phyloP scores from a whole-genome alignment of 2,113 vertebrate genomes.

The Abramis brama region DNA sequence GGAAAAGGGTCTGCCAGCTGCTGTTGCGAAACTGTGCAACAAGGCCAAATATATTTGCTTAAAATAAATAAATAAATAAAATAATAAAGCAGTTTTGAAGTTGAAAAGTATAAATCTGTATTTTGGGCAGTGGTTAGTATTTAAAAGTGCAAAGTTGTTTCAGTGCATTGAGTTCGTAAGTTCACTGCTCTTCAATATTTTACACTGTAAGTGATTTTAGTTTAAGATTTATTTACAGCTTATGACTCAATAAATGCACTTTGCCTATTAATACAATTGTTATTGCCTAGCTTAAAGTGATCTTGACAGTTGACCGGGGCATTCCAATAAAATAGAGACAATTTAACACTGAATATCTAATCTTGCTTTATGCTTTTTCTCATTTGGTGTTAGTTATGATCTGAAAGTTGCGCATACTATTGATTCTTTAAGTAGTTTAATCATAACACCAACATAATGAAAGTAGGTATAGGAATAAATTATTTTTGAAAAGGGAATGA shows the following conservation, averaged over 20 bases:
- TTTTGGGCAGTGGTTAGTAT: not conserved
- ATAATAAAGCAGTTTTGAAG: not conserved
- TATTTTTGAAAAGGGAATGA: too few species aligned
- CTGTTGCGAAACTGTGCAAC: not conserved
- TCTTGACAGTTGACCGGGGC: constrained; percentile 38
- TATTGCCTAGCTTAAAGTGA: constrained; percentile 28
- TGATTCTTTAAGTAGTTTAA: not conserved
- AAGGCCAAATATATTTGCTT: not conserved
- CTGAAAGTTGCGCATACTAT: not conserved
- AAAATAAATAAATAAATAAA: not conserved
- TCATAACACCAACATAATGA: constrained; percentile 14
- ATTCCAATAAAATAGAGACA: constrained; percentile 22
- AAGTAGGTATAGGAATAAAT: not conserved
- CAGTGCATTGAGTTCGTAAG: not conserved
- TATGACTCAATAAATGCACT: constrained; percentile 27
- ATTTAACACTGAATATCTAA: not conserved
- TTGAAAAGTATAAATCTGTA: too few species aligned
- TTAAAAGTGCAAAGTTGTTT: constrained; percentile 3
- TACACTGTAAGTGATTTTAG: not conserved
- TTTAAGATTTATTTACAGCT: constrained; percentile 12
- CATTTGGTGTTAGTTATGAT: not conserved
- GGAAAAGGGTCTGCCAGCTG: not conserved
- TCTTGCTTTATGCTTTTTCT: constrained; percentile 7
- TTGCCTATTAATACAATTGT: constrained; percentile 38
- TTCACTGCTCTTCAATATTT: constrained; percentile 16